Percentiles rank a stretch among this genome's conserved stretches.
These are phyloP conservation scores for Brachionichthys hirsutus DNA, from an alignment of 2,113 vertebrate genomes.

Conservation along the genomic window DNA sequence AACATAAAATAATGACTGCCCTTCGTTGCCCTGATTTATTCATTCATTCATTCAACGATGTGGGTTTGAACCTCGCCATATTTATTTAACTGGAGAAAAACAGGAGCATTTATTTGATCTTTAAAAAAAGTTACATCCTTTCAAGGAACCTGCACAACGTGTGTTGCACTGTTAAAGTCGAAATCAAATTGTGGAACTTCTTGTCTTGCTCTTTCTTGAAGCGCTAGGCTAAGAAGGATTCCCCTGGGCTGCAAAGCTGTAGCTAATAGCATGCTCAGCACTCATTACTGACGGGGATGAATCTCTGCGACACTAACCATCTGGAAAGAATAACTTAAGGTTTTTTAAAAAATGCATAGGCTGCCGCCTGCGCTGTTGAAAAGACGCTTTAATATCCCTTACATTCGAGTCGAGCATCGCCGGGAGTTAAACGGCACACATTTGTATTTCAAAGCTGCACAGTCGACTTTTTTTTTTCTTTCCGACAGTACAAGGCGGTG, in stretches of 20 bases:
- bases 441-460: constrained; percentile 32
- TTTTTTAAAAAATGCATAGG: background rate
- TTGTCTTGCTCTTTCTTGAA: constrained; percentile 22
- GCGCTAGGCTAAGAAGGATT: constrained; percentile 18
- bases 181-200: background rate
- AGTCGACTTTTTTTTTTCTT: background rate
- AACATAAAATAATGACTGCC: too few species aligned
- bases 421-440: background rate
- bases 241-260: constrained; percentile 39
- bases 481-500: too few species aligned
- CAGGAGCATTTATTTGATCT: too few species aligned
- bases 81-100: too few species aligned
- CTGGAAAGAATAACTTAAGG: constrained; percentile 37
- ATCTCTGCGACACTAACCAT: constrained; percentile 47
- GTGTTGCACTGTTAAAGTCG: background rate
- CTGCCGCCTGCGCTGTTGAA: background rate
- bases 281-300: constrained; percentile 42
- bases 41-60: too few species aligned
- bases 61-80: too few species aligned
- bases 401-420: background rate
- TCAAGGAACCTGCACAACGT: background rate
- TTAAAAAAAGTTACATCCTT: too few species aligned
- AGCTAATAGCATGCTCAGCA: constrained; percentile 34
- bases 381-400: background rate
- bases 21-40: too few species aligned